These are phyloP conservation scores for Ciconia nigra DNA, from an alignment of 2,797 vertebrate genomes.

Conservation along the genomic window DNA sequence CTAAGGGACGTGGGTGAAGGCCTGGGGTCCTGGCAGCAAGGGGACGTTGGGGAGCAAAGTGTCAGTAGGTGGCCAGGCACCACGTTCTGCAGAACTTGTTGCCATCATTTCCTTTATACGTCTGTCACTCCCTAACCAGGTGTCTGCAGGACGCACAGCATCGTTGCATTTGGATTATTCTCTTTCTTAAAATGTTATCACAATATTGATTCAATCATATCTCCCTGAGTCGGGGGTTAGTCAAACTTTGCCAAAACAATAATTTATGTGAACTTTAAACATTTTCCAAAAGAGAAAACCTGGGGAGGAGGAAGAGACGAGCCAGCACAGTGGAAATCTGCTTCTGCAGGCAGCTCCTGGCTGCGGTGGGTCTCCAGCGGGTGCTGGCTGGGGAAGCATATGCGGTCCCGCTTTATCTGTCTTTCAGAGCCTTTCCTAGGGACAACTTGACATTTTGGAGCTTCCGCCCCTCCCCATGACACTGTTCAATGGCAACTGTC, in stretches of 20 bases:
- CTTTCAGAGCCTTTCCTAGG: background rate
- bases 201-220: rapidly evolving
- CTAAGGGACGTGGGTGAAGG: background rate
- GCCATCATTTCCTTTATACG: rapidly evolving
- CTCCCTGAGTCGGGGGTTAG: background rate
- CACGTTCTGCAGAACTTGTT: background rate
- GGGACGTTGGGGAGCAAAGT: background rate
- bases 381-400: background rate
- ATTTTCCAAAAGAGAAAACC: background rate
- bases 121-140: background rate
- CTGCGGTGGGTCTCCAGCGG: rapidly evolving
- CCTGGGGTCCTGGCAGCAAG: background rate
- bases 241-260: background rate
- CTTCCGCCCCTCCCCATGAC: background rate
- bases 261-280: background rate
- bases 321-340: background rate
- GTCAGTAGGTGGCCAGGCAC: background rate
- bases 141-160: background rate
- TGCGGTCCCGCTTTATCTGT: rapidly evolving
- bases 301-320: background rate
- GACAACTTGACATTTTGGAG: background rate
- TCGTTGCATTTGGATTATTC: too few species aligned
- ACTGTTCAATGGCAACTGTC: background rate
- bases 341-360: background rate
- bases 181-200: too few species aligned